Base-by-base conservation (phyloP, 2,888 invertebrate genomes). In the Papilio gigon region DNA sequence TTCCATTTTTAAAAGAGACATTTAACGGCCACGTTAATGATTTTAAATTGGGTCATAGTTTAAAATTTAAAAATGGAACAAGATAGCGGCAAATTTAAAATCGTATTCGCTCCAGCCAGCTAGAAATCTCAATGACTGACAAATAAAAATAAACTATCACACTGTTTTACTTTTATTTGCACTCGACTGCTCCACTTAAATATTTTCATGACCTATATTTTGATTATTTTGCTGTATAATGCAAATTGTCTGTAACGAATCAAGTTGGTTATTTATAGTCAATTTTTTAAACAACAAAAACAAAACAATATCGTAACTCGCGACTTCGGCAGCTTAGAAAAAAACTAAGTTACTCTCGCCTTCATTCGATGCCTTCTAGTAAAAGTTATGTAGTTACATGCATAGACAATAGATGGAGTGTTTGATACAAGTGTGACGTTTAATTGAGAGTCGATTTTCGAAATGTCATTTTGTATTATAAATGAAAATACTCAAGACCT, bases 181-280 rank as follows among this genome's bases (percentile, higher is more conserved):
- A 30, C 30, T 56, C 2, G 50, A 20, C 42, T 62, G 62, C 25
- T 25, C 25, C 27, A 44, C 35, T 67, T 42, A 17, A 61, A 61
- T 58, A 58, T 64, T 50, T 64, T 20, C 58, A 50, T 64, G 58
- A 63, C 68, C 63, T 47, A 5, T 11, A 25, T 68, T 47, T 68
- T 44, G 6, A n/a, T 42, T 2, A 8, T 53, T 30, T 56, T 11
- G 30, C 17, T 56, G 27, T 27, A 30, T 30, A 56, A n/a, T 30
- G 6, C 17, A 30, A 30, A 53, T 27, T 30, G n/a, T 27, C n/a
- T 9, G 2, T n/a, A 27, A 56, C 27, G n/a, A 30, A 1, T 3
- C 8, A n/a, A 17, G n/a, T 30, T 30, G 12, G 27, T n/a, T n/a
- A 53, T 30, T 30, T 30, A 25, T 50, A 30, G 12, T 53, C 5